Percentiles rank a stretch among this genome's conserved stretches.
Evolutionary conservation across 2,113 vertebrate species (phyloP).

Genomic region (Dolichallabes microphthalmus): DNA sequence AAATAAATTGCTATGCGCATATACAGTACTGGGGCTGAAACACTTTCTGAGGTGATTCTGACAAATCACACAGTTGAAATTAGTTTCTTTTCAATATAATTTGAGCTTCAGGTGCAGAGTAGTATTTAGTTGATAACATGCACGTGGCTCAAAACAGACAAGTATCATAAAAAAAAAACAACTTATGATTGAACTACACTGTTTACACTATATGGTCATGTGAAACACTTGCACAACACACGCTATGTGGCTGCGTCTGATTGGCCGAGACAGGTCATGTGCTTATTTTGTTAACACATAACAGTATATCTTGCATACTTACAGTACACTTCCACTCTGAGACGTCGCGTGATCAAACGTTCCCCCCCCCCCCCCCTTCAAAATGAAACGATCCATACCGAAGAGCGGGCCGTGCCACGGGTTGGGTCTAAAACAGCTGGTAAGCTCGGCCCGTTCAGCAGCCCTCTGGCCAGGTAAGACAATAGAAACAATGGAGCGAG

Average conservation of each 20-base stretch:
- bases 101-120: not conserved
- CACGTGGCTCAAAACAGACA: not conserved
- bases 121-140: not conserved
- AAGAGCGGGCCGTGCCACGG: not conserved
- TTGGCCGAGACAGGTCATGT: not conserved
- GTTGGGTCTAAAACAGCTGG: not conserved
- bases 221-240: too few relatives aligned
- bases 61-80: not conserved
- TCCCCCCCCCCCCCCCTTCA: not conserved
- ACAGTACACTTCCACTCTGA: not conserved
- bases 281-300: not conserved
- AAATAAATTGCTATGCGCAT: not conserved
- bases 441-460: not conserved
- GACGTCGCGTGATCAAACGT: not conserved
- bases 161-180: too few relatives aligned
- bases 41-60: not conserved
- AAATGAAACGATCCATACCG: not conserved
- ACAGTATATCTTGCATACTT: not conserved
- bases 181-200: not conserved
- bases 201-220: not conserved
- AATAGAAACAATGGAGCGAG: slow-evolving; percentile 54
- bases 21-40: not conserved
- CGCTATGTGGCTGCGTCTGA: not conserved
- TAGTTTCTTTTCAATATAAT: not conserved
- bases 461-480: slow-evolving; percentile 46